A percentile compares a stretch with the other conserved stretches of the same genome.
Evolutionary conservation across 37 sponge, comb jelly and placozoan genomes (phyloP).

Genomic region (Haliclona indistincta): DNA sequence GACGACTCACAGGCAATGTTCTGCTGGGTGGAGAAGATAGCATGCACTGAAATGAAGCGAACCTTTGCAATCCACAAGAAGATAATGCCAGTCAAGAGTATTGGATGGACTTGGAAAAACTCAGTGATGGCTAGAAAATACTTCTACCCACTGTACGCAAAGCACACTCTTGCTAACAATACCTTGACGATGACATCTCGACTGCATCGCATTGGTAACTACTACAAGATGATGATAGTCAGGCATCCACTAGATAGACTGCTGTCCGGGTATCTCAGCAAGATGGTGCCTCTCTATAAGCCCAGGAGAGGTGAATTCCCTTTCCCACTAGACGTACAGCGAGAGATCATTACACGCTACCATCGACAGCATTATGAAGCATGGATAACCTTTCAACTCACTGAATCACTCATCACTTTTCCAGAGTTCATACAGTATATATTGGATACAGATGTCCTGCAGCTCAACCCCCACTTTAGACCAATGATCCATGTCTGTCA

Average conservation of each 20-base stretch:
- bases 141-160: no score
- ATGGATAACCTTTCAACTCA: neutral
- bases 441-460: neutral
- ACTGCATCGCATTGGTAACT: neutral
- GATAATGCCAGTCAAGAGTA: neutral
- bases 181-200: neutral
- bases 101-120: neutral
- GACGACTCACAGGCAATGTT: neutral
- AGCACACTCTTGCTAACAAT: slow-evolving; percentile 2
- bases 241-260: slow-evolving; percentile 13
- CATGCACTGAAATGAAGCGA: slow-evolving; percentile 26
- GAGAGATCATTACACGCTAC: neutral
- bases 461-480: slow-evolving; percentile 52
- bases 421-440: slow-evolving; percentile 29
- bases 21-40: slow-evolving; percentile 20
- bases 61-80: no score
- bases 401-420: slow-evolving; percentile 17
- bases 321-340: neutral
- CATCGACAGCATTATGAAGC: neutral
- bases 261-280: neutral
- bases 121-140: neutral
- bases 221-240: slow-evolving; percentile 14
- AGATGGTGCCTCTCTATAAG: neutral
- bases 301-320: neutral
- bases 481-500: slow-evolving; percentile 49